Percentiles rank a stretch among this genome's conserved stretches.
Evolutionary conservation across 2,113 vertebrate genomes (phyloP).

Genomic region (Odocoileus virginianus): DNA sequence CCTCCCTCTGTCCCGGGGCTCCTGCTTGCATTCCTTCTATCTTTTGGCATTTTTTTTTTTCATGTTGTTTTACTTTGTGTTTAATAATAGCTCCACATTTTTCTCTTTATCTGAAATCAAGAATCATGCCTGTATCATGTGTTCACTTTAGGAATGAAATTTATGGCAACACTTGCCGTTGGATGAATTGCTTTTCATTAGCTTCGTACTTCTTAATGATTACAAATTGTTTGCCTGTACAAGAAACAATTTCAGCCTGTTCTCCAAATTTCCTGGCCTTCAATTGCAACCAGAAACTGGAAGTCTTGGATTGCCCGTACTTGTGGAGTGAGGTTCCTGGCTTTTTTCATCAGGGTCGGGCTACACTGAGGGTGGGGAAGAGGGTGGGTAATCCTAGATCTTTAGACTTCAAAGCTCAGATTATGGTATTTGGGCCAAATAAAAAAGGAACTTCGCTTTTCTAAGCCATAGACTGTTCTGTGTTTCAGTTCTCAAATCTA

Average conservation of each 20-base stretch:
- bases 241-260: constrained; percentile 6
- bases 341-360: background rate
- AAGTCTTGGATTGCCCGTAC: background rate
- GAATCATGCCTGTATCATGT: background rate
- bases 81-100: constrained; percentile 42
- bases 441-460: constrained; percentile 31
- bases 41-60: background rate
- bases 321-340: background rate
- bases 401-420: constrained; percentile 39
- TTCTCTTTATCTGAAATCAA: constrained; percentile 40
- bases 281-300: constrained; percentile 28
- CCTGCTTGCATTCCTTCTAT: constrained; percentile 18
- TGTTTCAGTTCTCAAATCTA: background rate
- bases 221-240: constrained; percentile 44
- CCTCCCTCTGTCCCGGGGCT: background rate
- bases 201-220: constrained; percentile 4
- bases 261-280: background rate
- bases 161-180: background rate
- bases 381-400: constrained; percentile 1
- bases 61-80: background rate
- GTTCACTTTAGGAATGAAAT: constrained; percentile 21
- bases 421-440: background rate
- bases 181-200: constrained; percentile 39
- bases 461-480: background rate
- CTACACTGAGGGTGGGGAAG: background rate